phyloP scores from a whole-genome alignment of 2,797 vertebrate genomes.

The Phrynocephalus vlangalii region DNA sequence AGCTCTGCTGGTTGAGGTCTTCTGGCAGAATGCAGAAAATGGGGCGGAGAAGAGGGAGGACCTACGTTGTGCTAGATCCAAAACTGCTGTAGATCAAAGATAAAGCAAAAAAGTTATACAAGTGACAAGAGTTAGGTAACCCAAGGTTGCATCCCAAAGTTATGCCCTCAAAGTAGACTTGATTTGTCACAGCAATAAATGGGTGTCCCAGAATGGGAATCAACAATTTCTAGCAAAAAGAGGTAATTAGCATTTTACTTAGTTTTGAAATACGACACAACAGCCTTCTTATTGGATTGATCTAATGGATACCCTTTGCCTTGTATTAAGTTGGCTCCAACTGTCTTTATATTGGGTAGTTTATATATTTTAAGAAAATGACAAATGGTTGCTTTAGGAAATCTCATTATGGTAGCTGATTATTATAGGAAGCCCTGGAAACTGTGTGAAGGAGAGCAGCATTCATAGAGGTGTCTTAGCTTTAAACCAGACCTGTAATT shows the following conservation, averaged over 20 bases:
- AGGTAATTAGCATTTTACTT: constrained; percentile 48
- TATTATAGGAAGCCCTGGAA: constrained; percentile 79
- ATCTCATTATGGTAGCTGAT: constrained; percentile 84
- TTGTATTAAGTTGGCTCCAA: constrained; percentile 65
- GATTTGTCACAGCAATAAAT: neutral
- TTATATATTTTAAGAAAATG: constrained; percentile 84
- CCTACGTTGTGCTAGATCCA: too few species aligned
- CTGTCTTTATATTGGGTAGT: constrained; percentile 78
- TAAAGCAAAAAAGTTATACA: too few species aligned
- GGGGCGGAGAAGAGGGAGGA: too few species aligned
- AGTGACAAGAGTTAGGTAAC: too few species aligned
- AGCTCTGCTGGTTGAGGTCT: too few species aligned
- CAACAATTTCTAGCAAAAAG: neutral
- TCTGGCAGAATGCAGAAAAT: too few species aligned
- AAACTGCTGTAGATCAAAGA: too few species aligned
- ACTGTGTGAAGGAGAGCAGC: constrained; percentile 73
- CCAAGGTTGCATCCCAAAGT: too few species aligned
- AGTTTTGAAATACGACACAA: constrained; percentile 77
- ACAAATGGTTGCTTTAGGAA: constrained; percentile 82
- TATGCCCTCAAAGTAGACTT: too few species aligned
- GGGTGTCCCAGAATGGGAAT: neutral
- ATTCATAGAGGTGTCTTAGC: constrained; percentile 75
- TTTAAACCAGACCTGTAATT: constrained; percentile 80
- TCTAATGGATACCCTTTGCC: constrained; percentile 75
- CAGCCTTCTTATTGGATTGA: constrained; percentile 75